A percentile compares a stretch with the other conserved stretches of the same genome.
These are phyloP conservation scores for Drosophila santomea DNA, from an alignment of 1,140 invertebrate species.

Conservation along the genomic window DNA sequence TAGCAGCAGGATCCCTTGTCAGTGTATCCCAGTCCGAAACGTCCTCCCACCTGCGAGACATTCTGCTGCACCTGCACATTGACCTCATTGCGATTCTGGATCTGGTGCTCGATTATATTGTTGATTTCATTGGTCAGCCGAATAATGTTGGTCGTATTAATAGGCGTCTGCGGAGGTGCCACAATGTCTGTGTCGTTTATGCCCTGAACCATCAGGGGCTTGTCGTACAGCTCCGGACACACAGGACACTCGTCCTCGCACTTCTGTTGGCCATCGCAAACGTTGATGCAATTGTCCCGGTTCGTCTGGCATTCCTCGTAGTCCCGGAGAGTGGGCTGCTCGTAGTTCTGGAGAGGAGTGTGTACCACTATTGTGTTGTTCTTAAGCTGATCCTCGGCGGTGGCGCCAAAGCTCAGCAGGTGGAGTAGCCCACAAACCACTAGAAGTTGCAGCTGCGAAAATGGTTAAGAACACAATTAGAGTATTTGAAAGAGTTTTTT, in stretches of 20 bases:
- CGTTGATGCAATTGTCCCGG: slow-evolving; percentile 44
- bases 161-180: slow-evolving; percentile 17
- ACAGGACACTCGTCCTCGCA: slow-evolving; percentile 60
- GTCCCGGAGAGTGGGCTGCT: slow-evolving; percentile 65
- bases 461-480: too few species aligned
- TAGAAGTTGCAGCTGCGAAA: background rate
- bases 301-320: slow-evolving; percentile 66
- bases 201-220: slow-evolving; percentile 71
- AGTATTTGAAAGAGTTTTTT: too few species aligned
- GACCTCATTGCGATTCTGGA: slow-evolving; percentile 54
- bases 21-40: slow-evolving; percentile 70
- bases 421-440: slow-evolving; percentile 20
- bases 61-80: slow-evolving; percentile 68
- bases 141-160: slow-evolving; percentile 77
- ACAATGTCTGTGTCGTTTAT: slow-evolving; percentile 65
- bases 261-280: slow-evolving; percentile 15
- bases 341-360: slow-evolving; percentile 69
- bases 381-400: background rate
- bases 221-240: slow-evolving; percentile 64
- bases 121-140: slow-evolving; percentile 71
- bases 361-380: slow-evolving; percentile 67
- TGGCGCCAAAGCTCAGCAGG: slow-evolving; percentile 24
- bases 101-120: slow-evolving; percentile 68
- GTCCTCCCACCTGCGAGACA: slow-evolving; percentile 66
- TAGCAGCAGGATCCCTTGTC: slow-evolving; percentile 71